Evolutionary conservation across 2,113 vertebrate genomes (phyloP), one percentile per base, ranked within the genome.

Genomic region (Chrysemys picta): DNA sequence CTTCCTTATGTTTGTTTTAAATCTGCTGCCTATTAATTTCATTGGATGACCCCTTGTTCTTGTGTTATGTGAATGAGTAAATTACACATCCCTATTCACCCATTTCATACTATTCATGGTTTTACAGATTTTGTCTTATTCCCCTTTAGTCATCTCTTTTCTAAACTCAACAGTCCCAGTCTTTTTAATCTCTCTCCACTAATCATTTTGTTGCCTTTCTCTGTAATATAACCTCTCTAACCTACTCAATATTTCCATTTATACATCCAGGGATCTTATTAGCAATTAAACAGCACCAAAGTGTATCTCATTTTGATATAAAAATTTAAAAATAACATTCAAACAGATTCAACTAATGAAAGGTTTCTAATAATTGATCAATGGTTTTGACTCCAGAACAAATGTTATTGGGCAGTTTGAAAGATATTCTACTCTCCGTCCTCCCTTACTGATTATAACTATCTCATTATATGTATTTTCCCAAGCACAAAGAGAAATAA

Each of bases 281-380:
- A 69, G 62, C 62, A 69, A 69, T 69, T 69, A 69, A 69, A 69
- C 16, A 17, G 17, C 62, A 69, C 7, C 6, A 35, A 19, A n/a
- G 35, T 69, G 1, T 8, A 54, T 72, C 92, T 96, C 54, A 2
- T 95, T 97, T 95, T 92, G 8, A 85, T 49, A 62, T 38, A 38
- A 62, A 87, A 94, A 91, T 56, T 56, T 89, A 53, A 90, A 93
- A 90, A 87, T 50, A 96, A 25, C 4, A 83, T 81, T 75, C 8
- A 38, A 65, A 81, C 2, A 93, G 45, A 57, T 89, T 82, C 90
- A 93, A 25, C 9, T 92, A 82, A 93, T 21, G 88, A 93, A 2
- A 4, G 2, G 85, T 95, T 96, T 84, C 62, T 88, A 76, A 95
- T 91, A 5, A 35, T 93, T 89, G 80, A 92, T 94, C 57, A 88